Evolutionary conservation across 2,113 vertebrate species (phyloP), one percentile per base, ranked within the genome.

Genomic region (Dasypus novemcinctus): DNA sequence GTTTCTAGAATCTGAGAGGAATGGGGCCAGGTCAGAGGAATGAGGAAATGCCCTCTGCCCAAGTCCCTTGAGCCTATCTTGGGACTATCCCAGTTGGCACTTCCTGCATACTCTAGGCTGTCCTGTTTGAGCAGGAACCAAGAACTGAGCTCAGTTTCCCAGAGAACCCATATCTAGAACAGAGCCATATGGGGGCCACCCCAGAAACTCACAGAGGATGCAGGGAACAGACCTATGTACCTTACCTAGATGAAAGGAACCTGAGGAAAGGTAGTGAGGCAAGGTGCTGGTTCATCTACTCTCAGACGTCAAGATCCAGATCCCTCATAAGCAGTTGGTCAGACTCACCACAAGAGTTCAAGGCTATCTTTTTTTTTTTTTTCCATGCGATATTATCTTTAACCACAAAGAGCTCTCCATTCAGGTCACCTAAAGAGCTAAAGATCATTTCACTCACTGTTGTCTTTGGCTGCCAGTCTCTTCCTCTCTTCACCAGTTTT

Each of bases 131-230:
- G 46, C 25, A 36, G 54, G 52, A 85, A 78, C 29, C 63, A 90
- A 93, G 57, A 95, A 86, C 64, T 80, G 43, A 95, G 46, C 72
- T 85, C 79, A 85, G 38, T 14, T 81, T 81, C 20, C 43, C 31
- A 23, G 33, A 85, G 46, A 33, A 79, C 20, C 7, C 27, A 21
- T 72, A 46, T 33, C 18, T 36, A 72, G 89, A 93, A 36, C 43
- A 85, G 20, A 31, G 18, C 9, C 4, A 46, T 66, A 89, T 89
- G 59, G 20, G 33, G 10, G 43, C 36, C 74, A 61, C 27, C 61
- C 38, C 1, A 4, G 63, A 90, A 78, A 52, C 15, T 69, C 33
- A 63, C 5, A 69, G 63, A 27, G 69, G n/a, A 71, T 49, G 27
- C 25, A 87, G 25, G 13, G 11, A 9, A 21, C 21, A 66, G 64